Evolutionary conservation across 2,888 invertebrate genomes (phyloP), one percentile per base, ranked within the genome.

Genomic region (Perithous albicinctus): DNA sequence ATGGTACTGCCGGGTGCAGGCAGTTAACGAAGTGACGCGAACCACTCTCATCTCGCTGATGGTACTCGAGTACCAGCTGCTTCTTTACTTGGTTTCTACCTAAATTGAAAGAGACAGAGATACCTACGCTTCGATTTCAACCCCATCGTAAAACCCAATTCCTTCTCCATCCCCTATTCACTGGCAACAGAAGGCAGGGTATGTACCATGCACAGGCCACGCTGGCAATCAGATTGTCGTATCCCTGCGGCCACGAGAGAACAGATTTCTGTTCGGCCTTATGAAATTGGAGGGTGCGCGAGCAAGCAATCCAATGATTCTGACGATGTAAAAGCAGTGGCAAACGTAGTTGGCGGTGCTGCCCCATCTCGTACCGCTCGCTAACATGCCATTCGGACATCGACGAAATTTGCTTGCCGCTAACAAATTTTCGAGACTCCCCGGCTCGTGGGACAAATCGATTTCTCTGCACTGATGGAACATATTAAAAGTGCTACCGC

Each of bases 231-330:
- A 75, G 78, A 82, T 82, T 82, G 59, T 78, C 82, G 75, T 75
- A 43, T 75, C 75, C 82, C 82, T 70, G 78, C 59, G 78, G 78
- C 78, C 72, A 59, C 75, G 72, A 26, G 75, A 82, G 78, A 82
- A 72, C 78, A 82, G 78, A 82, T 82, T 78, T 82, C 70, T 72
- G 75, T 78, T 67, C 78, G 12, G 82, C 78, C 66, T 82, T 82
- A 72, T 59, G 67, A 78, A 82, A 78, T 82, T 76, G 82, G 59
- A 72, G 82, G 82, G 78, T 66, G 74, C 78, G 51, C 70, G 59
- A 75, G 59, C 48, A 69, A 75, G 66, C 74, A 54, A 82, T 82
- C 78, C 66, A 56, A 78, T 78, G 78, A 75, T 61, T 75, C 48
- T 41, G 43, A 69, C 66, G 48, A 69, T 20, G 76, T 51, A 67